Conservation (phyloP, 2,888 invertebrate genomes). For the Sceliomorpha sp. region DNA sequence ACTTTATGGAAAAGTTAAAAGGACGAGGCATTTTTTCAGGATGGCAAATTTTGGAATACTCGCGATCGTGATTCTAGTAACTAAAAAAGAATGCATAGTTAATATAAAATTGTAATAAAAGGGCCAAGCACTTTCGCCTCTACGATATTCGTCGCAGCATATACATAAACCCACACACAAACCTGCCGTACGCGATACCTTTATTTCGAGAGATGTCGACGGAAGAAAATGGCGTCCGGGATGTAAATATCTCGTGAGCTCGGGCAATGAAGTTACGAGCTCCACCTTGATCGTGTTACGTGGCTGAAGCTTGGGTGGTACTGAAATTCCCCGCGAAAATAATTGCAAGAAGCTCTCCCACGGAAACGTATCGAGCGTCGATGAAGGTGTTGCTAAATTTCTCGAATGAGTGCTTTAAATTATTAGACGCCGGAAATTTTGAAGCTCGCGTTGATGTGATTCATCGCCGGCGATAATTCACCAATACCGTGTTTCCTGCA, state of each 20-base stretch:
- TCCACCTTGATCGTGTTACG: conserved; percentile 42
- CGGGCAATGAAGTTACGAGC: conserved; percentile 58
- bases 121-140: no score
- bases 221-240: conserved; percentile 41
- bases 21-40: no score
- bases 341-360: conserved; percentile 29
- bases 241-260: conserved; percentile 67
- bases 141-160: no score
- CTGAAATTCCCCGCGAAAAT: conserved; percentile 31
- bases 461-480: conserved; percentile 10
- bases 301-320: conserved; percentile 46
- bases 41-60: no score
- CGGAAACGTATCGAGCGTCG: conserved; percentile 12
- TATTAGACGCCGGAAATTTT: conserved; percentile 14
- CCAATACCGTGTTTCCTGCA: neutral
- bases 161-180: no score
- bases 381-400: conserved; percentile 28
- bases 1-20: no score
- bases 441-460: neutral
- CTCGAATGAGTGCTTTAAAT: conserved; percentile 22
- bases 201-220: conserved; percentile 16
- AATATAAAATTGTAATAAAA: no score
- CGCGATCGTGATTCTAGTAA: no score
- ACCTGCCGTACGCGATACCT: no score
- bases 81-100: no score